These are phyloP conservation scores for Mus spretus DNA, from an alignment of 2,797 vertebrate species.

Conservation along the genomic window DNA sequence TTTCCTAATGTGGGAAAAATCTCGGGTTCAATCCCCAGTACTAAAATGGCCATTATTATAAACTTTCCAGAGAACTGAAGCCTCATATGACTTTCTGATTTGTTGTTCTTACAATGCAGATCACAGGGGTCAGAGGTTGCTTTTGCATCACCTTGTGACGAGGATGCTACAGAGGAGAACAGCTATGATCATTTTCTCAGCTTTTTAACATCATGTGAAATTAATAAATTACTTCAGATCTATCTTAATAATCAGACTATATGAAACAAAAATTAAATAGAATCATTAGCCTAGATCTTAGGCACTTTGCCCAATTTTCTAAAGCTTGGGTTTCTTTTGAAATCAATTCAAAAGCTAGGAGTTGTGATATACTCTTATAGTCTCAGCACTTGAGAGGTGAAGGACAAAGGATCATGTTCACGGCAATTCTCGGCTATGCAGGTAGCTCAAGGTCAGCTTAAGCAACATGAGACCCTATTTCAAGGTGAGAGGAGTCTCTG, in stretches of 20 bases:
- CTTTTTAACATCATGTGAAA: neutral
- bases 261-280: neutral
- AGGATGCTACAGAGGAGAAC: neutral
- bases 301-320: neutral
- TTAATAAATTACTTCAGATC: neutral
- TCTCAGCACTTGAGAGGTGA: neutral
- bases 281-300: neutral
- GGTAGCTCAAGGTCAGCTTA: neutral
- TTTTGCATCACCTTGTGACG: no score
- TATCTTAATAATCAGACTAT: neutral
- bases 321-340: neutral
- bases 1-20: no score
- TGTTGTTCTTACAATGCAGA: no score
- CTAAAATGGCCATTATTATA: no score
- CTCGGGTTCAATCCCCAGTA: no score
- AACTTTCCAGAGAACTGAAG: no score
- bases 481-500: neutral
- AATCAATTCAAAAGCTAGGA: neutral
- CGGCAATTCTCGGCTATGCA: neutral
- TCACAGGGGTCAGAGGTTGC: no score
- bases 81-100: no score
- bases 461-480: neutral
- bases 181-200: neutral
- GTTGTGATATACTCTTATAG: neutral
- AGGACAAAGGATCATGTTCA: neutral